Percentiles rank a stretch among this genome's conserved stretches.
These are phyloP conservation scores for Epirrhoe tristata DNA, from an alignment of 2,888 invertebrate genomes.

Conservation along the genomic window DNA sequence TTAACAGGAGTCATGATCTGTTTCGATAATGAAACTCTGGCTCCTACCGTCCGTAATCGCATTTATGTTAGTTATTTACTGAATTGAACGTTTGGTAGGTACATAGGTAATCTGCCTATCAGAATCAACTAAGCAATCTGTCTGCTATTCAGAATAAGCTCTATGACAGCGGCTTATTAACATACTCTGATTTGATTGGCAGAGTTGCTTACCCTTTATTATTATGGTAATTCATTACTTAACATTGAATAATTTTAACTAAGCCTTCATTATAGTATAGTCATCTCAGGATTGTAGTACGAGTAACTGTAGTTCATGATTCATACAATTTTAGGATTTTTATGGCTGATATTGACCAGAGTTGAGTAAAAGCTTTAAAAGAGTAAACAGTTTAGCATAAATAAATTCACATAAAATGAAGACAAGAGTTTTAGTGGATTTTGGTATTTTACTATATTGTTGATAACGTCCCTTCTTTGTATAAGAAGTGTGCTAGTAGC, in stretches of 20 bases:
- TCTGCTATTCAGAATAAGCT: constrained; percentile 5
- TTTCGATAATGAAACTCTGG: neutral
- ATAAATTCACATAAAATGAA: no score
- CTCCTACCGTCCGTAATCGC: neutral
- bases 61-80: constrained; percentile 5
- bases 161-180: constrained; percentile 1
- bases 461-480: no score
- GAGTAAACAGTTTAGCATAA: no score
- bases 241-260: neutral
- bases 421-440: no score
- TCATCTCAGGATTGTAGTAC: no score
- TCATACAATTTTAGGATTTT: no score
- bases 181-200: constrained; percentile 19
- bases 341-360: no score
- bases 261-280: neutral
- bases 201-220: constrained; percentile 2
- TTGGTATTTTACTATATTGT: no score
- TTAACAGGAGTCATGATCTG: no score
- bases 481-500: no score
- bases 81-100: constrained; percentile 12
- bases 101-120: neutral
- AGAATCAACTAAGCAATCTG: constrained; percentile 12
- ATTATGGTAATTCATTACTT: neutral
- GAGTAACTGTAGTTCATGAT: no score
- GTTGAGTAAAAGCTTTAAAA: no score